Evolutionary conservation across 2,888 invertebrate species (phyloP).

Genomic region (Dione juno): DNA sequence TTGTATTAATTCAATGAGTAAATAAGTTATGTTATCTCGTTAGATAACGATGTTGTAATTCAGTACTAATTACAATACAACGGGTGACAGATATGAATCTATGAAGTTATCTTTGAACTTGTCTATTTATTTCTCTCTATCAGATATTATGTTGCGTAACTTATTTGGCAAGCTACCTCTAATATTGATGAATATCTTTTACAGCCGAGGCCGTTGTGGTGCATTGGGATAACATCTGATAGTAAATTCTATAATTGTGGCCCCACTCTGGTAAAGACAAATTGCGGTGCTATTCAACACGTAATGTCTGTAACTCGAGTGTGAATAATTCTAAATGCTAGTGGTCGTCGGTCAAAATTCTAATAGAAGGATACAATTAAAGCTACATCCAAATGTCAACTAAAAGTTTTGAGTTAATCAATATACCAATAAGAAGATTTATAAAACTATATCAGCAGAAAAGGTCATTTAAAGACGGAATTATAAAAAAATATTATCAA

Average conservation of each 20-base stretch:
- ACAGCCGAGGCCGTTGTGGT: background rate
- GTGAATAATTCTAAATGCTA: no score
- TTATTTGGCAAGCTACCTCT: background rate
- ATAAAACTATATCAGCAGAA: background rate
- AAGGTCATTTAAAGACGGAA: background rate
- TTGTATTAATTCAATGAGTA: constrained; percentile 76
- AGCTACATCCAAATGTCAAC: no score
- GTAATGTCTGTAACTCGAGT: no score
- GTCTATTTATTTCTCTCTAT: constrained; percentile 69
- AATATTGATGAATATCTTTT: background rate
- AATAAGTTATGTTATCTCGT: constrained; percentile 70
- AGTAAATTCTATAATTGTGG: background rate
- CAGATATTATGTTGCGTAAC: constrained; percentile 63
- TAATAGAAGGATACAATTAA: no score
- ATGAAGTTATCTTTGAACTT: constrained; percentile 58
- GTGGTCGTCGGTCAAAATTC: no score
- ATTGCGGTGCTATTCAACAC: no score
- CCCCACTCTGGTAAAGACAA: no score
- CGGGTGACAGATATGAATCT: constrained; percentile 46
- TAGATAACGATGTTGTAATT: constrained; percentile 62
- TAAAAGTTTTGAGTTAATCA: no score
- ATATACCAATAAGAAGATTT: no score
- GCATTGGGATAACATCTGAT: no score
- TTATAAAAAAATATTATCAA: constrained; percentile 10
- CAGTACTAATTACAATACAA: constrained; percentile 54